Evolutionary conservation across 2,888 invertebrate genomes (phyloP), one percentile per base, ranked within the genome.

Genomic region (Chaetoderma sp.): DNA sequence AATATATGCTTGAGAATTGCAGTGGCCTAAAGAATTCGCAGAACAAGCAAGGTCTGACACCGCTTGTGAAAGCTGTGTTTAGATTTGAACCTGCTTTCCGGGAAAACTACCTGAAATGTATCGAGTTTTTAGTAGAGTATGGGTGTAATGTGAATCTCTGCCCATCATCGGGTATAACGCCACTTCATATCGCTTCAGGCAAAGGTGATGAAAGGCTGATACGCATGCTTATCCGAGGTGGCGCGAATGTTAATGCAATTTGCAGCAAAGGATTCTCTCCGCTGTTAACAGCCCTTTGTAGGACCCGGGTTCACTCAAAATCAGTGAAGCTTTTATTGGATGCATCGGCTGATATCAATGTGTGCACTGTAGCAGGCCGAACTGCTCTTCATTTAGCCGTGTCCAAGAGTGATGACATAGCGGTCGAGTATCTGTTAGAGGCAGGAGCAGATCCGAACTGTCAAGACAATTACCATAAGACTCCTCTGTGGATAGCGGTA

Each of bases 401-500:
- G 1, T 71, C 74, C 28, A 75, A 75, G 50, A 79, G 81, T 70
- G 78, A 79, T 57, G 73, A 77, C 28, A 65, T 74, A 13, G 70
- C 76, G 71, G 75, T 79, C 2, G 63, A 74, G 47, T 70, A 78
- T 61, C 65, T 83, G 45, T 66, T 83, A 8, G 60, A 68, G 56
- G 72, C 69, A n/a, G 75, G 77, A 4, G 80, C 80, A 13, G 74
- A 79, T 47, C 74, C 79, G 4, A 79, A 80, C 60, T 59, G 64
- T 1, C 47, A 64, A 36, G 82, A 83, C 70, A 66, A 60, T 47
- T 67, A 74, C 32, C 77, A 76, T 0, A 73, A 78, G 50, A 79
- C 81, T 2, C 80, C 83, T 2, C 68, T 83, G 21, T 78, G 81
- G 75, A 69, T 82, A 32, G 82, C 83, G 13, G 79, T 80, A 3